Evolutionary conservation across 1,140 invertebrate genomes (phyloP), one percentile per base, ranked within the genome.

Genomic region (Drosophila leontia): DNA sequence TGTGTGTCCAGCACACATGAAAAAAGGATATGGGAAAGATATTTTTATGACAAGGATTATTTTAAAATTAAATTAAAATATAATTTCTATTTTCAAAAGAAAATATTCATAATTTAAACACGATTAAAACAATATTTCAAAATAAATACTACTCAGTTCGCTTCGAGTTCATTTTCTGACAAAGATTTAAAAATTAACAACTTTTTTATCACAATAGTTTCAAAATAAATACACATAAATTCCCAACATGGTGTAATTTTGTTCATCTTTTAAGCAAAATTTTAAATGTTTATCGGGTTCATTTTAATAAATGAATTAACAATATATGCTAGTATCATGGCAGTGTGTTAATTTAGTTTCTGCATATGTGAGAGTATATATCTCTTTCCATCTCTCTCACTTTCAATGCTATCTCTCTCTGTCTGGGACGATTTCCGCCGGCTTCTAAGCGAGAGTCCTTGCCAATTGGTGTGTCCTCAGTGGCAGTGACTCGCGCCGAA

Each of bases 381-480:
- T 56, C 1, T 26, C 13, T 9, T 1, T n/a, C 47, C 3, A 11
- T 50, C 15, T 50, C 48, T 50, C 15, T 32, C 6, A 35, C 15
- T 64, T 62, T n/a, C 26, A 4, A 5, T 39, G 8, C 35, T 29
- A 6, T 80, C 55, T 80, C 57, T 68, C 42, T 83, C 68, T 79
- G 81, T 69, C 74, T 77, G 69, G 57, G 53, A 82, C 75, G 60
- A 63, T 83, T 87, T 83, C 62, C 78, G 78, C 34, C 61, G 37
- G 60, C 50, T 55, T 67, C 57, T 64, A 78, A 69, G 55, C 75
- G 63, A 53, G 37, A 62, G 81, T 81, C 82, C 82, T 86, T 85
- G 82, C 64, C 82, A 86, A 77, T 56, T 82, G 75, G 58, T 51
- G 41, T 44, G 34, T n/a, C 45, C 39, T 34, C 34, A 34, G 61